Conservation (phyloP, 2,888 invertebrate species). For the Macrophya annulata region DNA sequence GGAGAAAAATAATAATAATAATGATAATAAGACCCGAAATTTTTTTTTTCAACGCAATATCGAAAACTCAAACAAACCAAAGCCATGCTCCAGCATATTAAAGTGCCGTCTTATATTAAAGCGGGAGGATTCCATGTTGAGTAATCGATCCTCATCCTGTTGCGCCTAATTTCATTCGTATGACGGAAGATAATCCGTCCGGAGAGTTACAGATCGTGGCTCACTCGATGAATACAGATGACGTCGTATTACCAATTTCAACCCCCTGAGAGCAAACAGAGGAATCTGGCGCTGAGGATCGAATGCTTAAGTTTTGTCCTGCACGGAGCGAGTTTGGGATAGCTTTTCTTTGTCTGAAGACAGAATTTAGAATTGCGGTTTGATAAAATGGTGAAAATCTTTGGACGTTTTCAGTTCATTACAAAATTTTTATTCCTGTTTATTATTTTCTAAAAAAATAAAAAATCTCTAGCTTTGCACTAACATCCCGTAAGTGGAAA, state of each 20-base stretch:
- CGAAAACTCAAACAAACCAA: not conserved
- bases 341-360: slow-evolving; percentile 32
- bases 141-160: slow-evolving; percentile 50
- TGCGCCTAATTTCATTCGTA: slow-evolving; percentile 56
- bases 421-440: not conserved
- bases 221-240: slow-evolving; percentile 58
- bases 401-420: too few relatives aligned
- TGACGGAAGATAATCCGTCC: slow-evolving; percentile 57
- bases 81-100: not conserved
- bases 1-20: not conserved
- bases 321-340: not conserved
- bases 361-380: not conserved
- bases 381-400: not conserved
- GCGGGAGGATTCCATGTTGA: not conserved
- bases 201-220: slow-evolving; percentile 56
- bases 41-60: not conserved
- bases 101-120: slow-evolving; percentile 1
- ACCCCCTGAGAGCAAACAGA: slow-evolving; percentile 54
- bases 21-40: not conserved
- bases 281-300: slow-evolving; percentile 32
- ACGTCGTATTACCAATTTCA: slow-evolving; percentile 56
- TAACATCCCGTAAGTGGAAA: not conserved
- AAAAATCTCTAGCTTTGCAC: not conserved
- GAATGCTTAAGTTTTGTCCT: slow-evolving; percentile 54
- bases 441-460: not conserved